These are phyloP conservation scores for Myotis davidii DNA, from an alignment of 2,113 vertebrate genomes.

Conservation along the genomic window DNA sequence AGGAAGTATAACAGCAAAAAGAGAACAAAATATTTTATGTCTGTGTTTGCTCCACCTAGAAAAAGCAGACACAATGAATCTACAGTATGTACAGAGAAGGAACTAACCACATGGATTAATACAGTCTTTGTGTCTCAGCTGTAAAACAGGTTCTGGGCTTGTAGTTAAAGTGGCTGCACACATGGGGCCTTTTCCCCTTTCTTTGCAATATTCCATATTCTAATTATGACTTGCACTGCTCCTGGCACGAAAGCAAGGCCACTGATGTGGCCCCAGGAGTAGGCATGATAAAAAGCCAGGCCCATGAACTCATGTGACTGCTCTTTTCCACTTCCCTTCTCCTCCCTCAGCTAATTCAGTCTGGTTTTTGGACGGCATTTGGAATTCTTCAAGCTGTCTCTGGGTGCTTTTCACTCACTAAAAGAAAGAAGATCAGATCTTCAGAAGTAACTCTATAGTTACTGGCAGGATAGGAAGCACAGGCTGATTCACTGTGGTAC, in stretches of 20 bases:
- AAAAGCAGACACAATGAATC: constrained; percentile 82
- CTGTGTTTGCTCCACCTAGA: constrained; percentile 82
- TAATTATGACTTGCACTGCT: constrained; percentile 82
- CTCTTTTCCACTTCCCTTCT: constrained; percentile 67
- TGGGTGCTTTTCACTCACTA: constrained; percentile 52
- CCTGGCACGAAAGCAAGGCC: constrained; percentile 77
- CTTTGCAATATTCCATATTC: constrained; percentile 77
- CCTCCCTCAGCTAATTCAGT: constrained; percentile 62
- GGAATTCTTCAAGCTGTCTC: constrained; percentile 74
- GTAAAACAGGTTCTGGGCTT: constrained; percentile 85
- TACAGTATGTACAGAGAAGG: constrained; percentile 79
- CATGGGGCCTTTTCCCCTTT: constrained; percentile 65
- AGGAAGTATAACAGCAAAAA: constrained; percentile 78
- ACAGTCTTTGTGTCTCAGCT: constrained; percentile 83
- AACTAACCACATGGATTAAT: constrained; percentile 82
- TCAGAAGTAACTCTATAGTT: constrained; percentile 8
- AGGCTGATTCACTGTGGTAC: neutral
- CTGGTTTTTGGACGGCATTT: constrained; percentile 61
- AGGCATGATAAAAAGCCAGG: constrained; percentile 75
- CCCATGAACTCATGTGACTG: constrained; percentile 33
- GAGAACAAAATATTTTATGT: constrained; percentile 78
- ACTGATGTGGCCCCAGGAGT: constrained; percentile 71
- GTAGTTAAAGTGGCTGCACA: constrained; percentile 80
- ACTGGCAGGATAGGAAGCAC: neutral
- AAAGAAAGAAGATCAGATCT: constrained; percentile 14